Conservation (phyloP, 2,797 vertebrate species). For the Parotocinclus haroldoi region DNA sequence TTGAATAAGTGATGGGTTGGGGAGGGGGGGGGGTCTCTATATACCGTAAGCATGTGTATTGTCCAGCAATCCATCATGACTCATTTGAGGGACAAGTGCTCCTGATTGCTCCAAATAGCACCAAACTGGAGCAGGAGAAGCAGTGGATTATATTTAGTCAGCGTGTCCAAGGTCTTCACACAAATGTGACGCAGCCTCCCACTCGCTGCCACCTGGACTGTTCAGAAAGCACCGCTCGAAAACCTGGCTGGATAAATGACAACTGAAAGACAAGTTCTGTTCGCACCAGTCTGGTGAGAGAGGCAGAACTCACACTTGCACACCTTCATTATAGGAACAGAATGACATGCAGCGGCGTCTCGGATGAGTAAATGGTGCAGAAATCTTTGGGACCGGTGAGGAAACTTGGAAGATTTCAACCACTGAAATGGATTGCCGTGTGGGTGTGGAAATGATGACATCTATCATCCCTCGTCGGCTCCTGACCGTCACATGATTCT, state of each 20-base stretch:
- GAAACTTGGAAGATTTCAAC: no score
- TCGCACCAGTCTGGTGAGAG: conserved; percentile 52
- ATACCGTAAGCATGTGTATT: not conserved
- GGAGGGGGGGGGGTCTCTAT: not conserved
- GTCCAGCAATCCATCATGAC: conserved; percentile 53
- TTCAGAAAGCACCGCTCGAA: conserved; percentile 17
- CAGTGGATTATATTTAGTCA: conserved; percentile 58
- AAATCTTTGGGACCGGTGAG: not conserved
- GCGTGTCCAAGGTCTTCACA: conserved; percentile 64
- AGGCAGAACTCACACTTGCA: not conserved
- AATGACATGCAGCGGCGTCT: not conserved
- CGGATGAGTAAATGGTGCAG: not conserved
- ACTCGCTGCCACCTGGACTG: conserved; percentile 73
- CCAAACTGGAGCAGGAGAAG: conserved; percentile 53
- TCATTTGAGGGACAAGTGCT: conserved; percentile 62
- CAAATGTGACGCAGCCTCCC: conserved; percentile 70
- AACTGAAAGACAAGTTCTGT: conserved; percentile 50
- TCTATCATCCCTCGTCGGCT: no score
- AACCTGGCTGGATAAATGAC: conserved; percentile 25
- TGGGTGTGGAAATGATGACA: no score
- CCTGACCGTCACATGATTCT: no score
- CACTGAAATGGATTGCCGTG: no score
- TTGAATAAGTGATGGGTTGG: not conserved
- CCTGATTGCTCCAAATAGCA: conserved; percentile 69
- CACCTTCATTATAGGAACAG: not conserved